Evolutionary conservation across 2,888 invertebrate genomes (phyloP).

Genomic region (Hirtodrosophila alboralis): DNA sequence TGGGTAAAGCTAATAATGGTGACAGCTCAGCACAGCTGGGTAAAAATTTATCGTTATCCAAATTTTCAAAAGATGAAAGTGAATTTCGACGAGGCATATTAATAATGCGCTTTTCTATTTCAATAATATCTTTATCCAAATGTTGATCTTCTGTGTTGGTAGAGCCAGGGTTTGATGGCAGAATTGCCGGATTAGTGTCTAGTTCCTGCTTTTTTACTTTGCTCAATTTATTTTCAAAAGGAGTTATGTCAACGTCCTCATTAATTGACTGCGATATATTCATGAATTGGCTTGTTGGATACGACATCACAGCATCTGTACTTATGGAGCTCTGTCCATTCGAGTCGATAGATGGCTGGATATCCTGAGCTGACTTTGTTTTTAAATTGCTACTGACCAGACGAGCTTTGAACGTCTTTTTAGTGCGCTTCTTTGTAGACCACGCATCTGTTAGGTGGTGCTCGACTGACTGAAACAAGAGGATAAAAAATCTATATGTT

Average conservation of each 20-base stretch:
- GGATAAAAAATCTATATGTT: background rate
- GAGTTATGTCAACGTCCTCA: background rate
- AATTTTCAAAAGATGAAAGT: background rate
- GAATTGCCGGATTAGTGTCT: background rate
- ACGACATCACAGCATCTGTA: background rate
- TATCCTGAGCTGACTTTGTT: background rate
- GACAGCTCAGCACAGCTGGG: constrained; percentile 5
- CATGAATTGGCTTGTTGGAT: background rate
- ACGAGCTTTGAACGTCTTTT: constrained; percentile 17
- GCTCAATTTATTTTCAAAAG: background rate
- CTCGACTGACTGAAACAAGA: constrained; percentile 20
- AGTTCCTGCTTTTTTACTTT: constrained; percentile 8
- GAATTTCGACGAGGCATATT: constrained; percentile 12
- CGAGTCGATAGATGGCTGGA: background rate
- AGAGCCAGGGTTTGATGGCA: background rate
- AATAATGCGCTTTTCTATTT: constrained; percentile 5
- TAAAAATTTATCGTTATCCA: constrained; percentile 3
- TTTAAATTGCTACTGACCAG: constrained; percentile 14
- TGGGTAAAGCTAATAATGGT: constrained; percentile 1
- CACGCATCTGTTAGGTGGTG: background rate
- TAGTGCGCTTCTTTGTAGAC: constrained; percentile 12
- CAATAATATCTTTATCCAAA: constrained; percentile 4
- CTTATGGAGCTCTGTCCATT: background rate
- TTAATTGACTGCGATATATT: background rate
- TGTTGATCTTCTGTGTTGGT: constrained; percentile 3